Evolutionary conservation across 2,797 vertebrate genomes (phyloP).

Genomic region (Mus caroli): DNA sequence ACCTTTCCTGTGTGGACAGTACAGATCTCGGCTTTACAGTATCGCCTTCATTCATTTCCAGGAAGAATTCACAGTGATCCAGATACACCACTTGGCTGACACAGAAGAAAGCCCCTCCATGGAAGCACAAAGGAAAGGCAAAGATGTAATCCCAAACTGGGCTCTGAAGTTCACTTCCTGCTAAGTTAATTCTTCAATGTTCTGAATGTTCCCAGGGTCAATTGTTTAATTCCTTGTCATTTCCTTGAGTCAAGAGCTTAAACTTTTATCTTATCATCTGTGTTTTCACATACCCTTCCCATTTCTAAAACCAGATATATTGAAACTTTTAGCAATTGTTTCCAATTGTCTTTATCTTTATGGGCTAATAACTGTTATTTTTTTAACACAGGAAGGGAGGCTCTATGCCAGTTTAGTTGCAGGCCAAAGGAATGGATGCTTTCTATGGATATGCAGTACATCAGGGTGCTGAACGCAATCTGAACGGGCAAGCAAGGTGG

Average conservation of each 20-base stretch:
- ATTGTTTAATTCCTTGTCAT: not conserved
- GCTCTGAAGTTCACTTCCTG: not conserved
- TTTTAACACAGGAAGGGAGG: not conserved
- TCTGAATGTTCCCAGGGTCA: not conserved
- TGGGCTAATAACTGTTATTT: not conserved
- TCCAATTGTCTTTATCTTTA: not conserved
- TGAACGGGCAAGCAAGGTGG: not conserved
- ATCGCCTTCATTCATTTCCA: not conserved
- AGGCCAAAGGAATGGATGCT: not conserved
- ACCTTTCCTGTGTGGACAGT: not conserved
- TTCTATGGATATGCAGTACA: not conserved
- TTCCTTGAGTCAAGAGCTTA: not conserved
- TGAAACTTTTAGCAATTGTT: not conserved
- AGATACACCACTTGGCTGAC: not conserved
- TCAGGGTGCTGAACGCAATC: not conserved
- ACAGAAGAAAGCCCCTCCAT: not conserved
- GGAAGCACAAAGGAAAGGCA: not conserved
- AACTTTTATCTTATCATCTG: not conserved
- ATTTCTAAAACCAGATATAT: not conserved
- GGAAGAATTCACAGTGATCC: too few species aligned
- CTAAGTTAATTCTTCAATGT: not conserved
- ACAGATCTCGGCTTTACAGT: not conserved
- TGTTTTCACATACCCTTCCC: not conserved
- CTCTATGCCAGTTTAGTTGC: not conserved
- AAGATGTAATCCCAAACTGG: rapidly evolving